Base-by-base conservation (phyloP, 2,888 invertebrate genomes). In the Orthonychiurus folsomi region DNA sequence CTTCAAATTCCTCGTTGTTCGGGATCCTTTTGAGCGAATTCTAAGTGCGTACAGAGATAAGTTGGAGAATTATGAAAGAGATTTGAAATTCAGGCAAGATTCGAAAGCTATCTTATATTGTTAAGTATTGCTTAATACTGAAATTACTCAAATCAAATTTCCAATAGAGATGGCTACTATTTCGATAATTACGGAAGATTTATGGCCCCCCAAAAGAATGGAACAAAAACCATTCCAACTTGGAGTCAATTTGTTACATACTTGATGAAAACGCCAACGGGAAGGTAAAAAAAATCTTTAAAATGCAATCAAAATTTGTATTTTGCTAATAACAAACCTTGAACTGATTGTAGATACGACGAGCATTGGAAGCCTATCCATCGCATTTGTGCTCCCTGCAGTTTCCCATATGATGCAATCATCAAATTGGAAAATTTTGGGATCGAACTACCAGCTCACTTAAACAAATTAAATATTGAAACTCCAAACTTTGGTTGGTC, bases 161-260 rank as follows among this genome's bases (percentile, higher is more conserved):
- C n/a, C n/a, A n/a, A n/a, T n/a, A 69, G 71, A 53, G 68, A 71
- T 60, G 71, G 71, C n/a, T 71, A 66, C 28, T 71, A 71, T 24
- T 67, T 68, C 50, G 65, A 71, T 21, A 66, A 64, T 50, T 71
- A 68, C 58, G 71, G 71, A 37, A 64, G 58, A 60, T 68, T 62
- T 53, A 71, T 71, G 71, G 61, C 67, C 3, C 60, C 50, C 1
- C 55, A 37, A 26, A 25, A 26, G 27, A 64, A 60, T 18, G 21
- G 24, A 3, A 60, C 37, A 0, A 60, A 56, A 12, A 61, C 53
- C 25, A 69, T 68, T 50, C 71, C 71, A 2, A 71, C 67, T 0
- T 71, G 67, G 67, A 63, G 52, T 12, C 69, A 71, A 62, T 71
- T 71, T 57, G 65, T 71, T 1, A 12, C 50, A 1, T 71, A 71